Evolutionary conservation across 1,140 invertebrate species (phyloP), one percentile per base, ranked within the genome.

Genomic region (Drosophila orena): DNA sequence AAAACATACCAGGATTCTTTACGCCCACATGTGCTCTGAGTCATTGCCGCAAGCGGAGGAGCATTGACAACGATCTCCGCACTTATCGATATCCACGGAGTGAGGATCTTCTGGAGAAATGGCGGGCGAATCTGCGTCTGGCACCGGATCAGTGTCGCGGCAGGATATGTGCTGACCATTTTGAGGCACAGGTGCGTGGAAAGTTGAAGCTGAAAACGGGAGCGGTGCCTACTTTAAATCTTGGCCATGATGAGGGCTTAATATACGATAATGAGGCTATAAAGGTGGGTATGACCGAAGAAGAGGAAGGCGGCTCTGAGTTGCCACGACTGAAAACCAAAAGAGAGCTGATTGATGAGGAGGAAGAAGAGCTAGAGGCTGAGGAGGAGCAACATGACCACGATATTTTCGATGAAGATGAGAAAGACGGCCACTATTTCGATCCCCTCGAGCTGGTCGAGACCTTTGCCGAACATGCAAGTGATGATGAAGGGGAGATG

Each of bases 1-100:
- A 91, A 65, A 90, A 90, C 47, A 77, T 91, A 49, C 90, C 85
- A 1, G 83, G 79, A 7, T 83, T 91, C 46, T 91, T 91, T 50
- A 68, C 90, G 11, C 90, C 86, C 14, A 81, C 77, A 40, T 91
- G 90, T 58, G 76, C 77, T 7, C 60, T 91, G 37, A 54, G 50
- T 5, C 90, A 90, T 40, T 91, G 90, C 17, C 74, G 83, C 14
- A 73, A 91, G 37, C 64, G 86, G 2, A 59, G 81, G 1, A 84
- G 79, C 37, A 75, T 90, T 40, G 77, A 91, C 49, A 90, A 91
- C 40, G 86, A 90, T 44, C 56, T 91, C 24, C 79, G 85, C 2
- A 83, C 83, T 11, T 91, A 86, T 66, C 83, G 81, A 0, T 91
- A 85, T 73, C 89, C 89, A 0, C 59, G 79, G 2, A 83, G 64